These are phyloP conservation scores for Potamarius usumacintae DNA, from an alignment of 2,113 vertebrate genomes.

Conservation along the genomic window DNA sequence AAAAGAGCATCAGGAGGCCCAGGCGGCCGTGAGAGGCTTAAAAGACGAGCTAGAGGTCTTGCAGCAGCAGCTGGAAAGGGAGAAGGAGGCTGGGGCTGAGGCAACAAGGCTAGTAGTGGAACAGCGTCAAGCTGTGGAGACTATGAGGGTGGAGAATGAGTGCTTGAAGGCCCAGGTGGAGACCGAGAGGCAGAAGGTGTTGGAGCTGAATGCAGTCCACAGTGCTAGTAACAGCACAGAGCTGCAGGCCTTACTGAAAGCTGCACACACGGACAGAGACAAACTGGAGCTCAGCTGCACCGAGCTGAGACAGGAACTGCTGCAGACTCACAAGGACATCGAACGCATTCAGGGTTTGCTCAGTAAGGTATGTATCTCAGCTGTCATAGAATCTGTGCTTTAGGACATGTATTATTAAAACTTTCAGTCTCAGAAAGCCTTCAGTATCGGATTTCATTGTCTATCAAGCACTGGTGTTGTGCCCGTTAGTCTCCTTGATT, in stretches of 20 bases:
- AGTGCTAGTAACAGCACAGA: conserved; percentile 74
- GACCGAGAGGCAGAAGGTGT: conserved; percentile 80
- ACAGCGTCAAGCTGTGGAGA: conserved; percentile 71
- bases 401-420: neutral
- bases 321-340: conserved; percentile 78
- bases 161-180: conserved; percentile 83
- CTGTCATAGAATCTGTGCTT: neutral
- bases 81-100: conserved; percentile 66
- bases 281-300: conserved; percentile 78
- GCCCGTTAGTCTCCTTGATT: neutral
- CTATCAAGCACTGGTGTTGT: neutral
- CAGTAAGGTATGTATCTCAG: conserved; percentile 77
- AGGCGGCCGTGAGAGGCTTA: conserved; percentile 73
- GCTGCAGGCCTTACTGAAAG: conserved; percentile 81
- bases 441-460: neutral
- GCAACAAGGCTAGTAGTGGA: conserved; percentile 75
- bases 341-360: conserved; percentile 76
- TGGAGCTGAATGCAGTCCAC: conserved; percentile 75
- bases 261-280: conserved; percentile 81
- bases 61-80: conserved; percentile 72
- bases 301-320: conserved; percentile 82
- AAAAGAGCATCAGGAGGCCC: conserved; percentile 85
- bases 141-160: conserved; percentile 80
- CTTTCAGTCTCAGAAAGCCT: neutral
- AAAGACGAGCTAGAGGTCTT: conserved; percentile 81